Evolutionary conservation across 1,140 invertebrate species (phyloP).

Genomic region (Polypedilum pembai): DNA sequence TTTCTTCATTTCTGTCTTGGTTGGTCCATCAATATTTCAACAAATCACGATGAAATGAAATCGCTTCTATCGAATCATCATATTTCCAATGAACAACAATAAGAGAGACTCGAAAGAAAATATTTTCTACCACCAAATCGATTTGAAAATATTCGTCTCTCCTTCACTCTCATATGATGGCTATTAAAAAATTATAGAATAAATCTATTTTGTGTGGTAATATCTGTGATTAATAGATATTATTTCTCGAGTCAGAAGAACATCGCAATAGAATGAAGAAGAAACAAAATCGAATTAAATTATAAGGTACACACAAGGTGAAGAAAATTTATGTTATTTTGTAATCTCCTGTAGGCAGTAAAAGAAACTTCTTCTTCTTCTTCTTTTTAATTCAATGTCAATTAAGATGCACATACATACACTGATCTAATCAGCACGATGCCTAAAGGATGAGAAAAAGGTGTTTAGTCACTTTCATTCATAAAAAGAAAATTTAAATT

Average conservation of each 20-base stretch:
- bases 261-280: neutral
- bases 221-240: slow-evolving; percentile 14
- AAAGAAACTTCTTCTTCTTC: neutral
- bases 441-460: too few species aligned
- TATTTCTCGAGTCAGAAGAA: too few species aligned
- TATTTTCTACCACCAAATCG: too few species aligned
- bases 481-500: too few species aligned
- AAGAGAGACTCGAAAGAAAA: too few species aligned
- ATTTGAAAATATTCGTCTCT: too few species aligned
- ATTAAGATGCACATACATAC: neutral
- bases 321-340: too few species aligned
- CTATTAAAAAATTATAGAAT: slow-evolving; percentile 9
- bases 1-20: neutral
- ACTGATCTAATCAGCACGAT: too few species aligned
- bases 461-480: too few species aligned
- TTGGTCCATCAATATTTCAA: neutral
- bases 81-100: neutral
- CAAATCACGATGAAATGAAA: neutral
- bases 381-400: neutral
- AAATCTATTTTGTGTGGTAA: neutral
- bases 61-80: neutral
- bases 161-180: neutral
- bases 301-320: neutral
- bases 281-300: neutral
- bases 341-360: too few species aligned